Evolutionary conservation across 2,797 vertebrate species (phyloP).

Genomic region (Gymnothorax reevesii): DNA sequence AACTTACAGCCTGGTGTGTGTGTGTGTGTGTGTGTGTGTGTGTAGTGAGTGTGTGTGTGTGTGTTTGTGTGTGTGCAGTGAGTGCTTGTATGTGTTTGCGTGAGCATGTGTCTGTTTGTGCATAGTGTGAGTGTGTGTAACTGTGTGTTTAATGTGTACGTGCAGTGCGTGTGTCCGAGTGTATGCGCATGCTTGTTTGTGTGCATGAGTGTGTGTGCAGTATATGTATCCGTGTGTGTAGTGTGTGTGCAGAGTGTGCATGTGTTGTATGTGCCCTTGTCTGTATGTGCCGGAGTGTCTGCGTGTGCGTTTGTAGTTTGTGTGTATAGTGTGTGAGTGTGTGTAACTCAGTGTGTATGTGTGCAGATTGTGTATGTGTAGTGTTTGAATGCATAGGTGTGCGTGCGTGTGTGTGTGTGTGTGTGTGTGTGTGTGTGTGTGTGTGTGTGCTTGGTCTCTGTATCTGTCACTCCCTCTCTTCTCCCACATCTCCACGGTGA

Average conservation of each 20-base stretch:
- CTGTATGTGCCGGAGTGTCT: too few relatives aligned
- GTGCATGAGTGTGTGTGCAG: too few relatives aligned
- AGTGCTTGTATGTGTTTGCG: too few relatives aligned
- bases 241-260: not conserved
- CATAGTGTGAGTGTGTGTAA: too few relatives aligned
- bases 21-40: not conserved
- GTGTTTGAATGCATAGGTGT: not conserved
- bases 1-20: constrained; percentile 13
- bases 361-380: not conserved
- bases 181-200: too few relatives aligned
- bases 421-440: not conserved
- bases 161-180: too few relatives aligned
- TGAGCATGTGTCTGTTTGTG: too few relatives aligned
- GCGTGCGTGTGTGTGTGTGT: not conserved
- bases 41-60: too few relatives aligned
- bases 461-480: not conserved
- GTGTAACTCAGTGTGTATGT: not conserved
- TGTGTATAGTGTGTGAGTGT: not conserved
- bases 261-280: not conserved
- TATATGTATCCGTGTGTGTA: not conserved
- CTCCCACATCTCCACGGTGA: not conserved
- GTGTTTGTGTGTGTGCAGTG: too few relatives aligned
- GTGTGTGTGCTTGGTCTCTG: not conserved
- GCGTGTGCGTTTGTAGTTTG: too few relatives aligned
- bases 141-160: too few relatives aligned